phyloP scores from a whole-genome alignment of 2,113 vertebrate species.

The Gasterosteus nipponicus region DNA sequence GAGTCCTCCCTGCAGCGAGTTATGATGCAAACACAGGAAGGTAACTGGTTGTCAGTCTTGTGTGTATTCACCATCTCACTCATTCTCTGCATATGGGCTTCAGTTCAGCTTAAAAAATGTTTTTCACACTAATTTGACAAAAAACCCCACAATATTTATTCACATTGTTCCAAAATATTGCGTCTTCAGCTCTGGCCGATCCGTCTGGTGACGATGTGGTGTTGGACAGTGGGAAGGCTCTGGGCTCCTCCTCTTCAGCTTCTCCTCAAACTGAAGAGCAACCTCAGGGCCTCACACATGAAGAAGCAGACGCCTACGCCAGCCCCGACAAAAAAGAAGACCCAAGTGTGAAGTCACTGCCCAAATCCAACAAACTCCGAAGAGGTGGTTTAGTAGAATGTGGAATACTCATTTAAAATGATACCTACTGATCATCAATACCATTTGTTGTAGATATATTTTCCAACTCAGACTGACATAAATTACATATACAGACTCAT shows the following conservation, averaged over 20 bases:
- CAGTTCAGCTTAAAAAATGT: background rate
- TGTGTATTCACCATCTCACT: background rate
- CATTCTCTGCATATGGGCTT: background rate
- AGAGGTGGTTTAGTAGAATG: slow-evolving; percentile 37
- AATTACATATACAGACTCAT: background rate
- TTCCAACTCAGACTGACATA: background rate
- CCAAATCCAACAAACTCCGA: slow-evolving; percentile 32
- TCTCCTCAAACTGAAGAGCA: slow-evolving; percentile 1
- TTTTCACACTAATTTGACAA: background rate
- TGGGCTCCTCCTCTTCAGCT: background rate
- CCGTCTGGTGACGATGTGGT: background rate
- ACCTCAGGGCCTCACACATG: background rate
- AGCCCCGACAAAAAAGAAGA: slow-evolving; percentile 8
- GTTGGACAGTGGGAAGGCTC: slow-evolving; percentile 8
- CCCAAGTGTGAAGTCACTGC: slow-evolving; percentile 5
- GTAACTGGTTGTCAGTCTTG: slow-evolving; percentile 68
- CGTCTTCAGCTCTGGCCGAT: slow-evolving; percentile 7
- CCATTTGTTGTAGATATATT: background rate
- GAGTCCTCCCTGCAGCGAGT: slow-evolving; percentile 79
- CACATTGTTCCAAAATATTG: background rate
- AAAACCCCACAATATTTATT: background rate
- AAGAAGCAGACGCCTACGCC: slow-evolving; percentile 3
- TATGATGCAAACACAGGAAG: slow-evolving; percentile 72
- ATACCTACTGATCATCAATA: background rate
- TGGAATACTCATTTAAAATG: background rate